Evolutionary conservation across 2,113 vertebrate species (phyloP).

Genomic region (Machaerirhynchus nigripectus): DNA sequence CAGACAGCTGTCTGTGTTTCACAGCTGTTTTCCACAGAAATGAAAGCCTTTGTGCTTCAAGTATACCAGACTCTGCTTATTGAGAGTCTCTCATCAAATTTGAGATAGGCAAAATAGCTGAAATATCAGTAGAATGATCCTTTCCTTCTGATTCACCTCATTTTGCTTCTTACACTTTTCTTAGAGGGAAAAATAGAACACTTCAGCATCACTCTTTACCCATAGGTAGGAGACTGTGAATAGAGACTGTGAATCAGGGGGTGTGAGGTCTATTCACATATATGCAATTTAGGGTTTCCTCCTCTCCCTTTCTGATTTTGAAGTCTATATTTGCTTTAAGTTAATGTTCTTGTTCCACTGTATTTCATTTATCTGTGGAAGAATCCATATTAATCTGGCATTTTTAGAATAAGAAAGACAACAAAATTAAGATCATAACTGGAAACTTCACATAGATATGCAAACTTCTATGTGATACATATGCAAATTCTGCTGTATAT

Average conservation of each 20-base stretch:
- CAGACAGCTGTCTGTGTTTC: neutral
- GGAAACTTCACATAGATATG: neutral
- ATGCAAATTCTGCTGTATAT: neutral
- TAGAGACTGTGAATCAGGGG: neutral
- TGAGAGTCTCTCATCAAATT: neutral
- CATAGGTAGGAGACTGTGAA: neutral
- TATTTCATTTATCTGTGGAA: neutral
- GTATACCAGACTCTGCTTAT: neutral
- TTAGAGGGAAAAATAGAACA: neutral
- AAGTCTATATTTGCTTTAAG: neutral
- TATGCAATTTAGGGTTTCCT: neutral
- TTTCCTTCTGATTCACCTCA: neutral
- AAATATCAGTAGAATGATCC: neutral
- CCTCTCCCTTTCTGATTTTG: neutral
- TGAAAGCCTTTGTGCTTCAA: neutral
- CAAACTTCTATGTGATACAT: neutral
- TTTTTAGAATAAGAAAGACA: neutral
- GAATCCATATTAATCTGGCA: neutral
- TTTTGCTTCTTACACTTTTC: neutral
- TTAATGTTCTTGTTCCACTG: neutral
- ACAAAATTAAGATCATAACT: neutral
- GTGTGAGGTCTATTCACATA: neutral
- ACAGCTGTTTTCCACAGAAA: neutral
- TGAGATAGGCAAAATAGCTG: neutral
- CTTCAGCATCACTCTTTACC: neutral